phyloP scores from a whole-genome alignment of 1,140 invertebrate species.

The Caenorhabditis briggsae region DNA sequence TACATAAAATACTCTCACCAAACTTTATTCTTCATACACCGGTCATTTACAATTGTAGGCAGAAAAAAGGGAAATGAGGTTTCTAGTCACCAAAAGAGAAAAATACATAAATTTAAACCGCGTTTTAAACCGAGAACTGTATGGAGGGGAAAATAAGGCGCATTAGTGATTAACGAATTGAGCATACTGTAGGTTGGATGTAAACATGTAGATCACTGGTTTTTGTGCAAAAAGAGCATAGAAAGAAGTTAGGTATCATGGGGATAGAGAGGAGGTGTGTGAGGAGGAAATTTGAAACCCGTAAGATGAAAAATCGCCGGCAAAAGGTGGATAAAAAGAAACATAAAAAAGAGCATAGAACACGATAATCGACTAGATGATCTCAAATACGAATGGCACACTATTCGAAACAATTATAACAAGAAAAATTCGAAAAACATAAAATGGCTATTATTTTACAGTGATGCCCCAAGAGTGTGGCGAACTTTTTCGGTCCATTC shows the following conservation, averaged over 20 bases:
- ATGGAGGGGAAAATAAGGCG: neutral
- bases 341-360: neutral
- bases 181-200: neutral
- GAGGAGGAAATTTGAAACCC: neutral
- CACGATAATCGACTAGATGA: neutral
- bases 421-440: conserved; percentile 2
- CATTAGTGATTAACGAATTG: neutral
- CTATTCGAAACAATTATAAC: neutral
- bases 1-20: neutral
- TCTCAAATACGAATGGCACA: neutral
- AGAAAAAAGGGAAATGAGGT: neutral
- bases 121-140: conserved; percentile 26
- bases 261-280: neutral
- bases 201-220: conserved; percentile 17
- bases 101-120: neutral
- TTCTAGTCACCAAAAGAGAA: neutral
- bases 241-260: neutral
- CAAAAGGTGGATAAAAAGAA: neutral
- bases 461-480: conserved; percentile 26
- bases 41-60: conserved; percentile 14
- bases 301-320: neutral
- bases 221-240: neutral
- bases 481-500: conserved; percentile 60
- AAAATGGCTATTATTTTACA: conserved; percentile 32
- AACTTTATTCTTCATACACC: conserved; percentile 20